phyloP scores from a whole-genome alignment of 1,140 invertebrate species.

The Ceratosolen fusciceps region DNA sequence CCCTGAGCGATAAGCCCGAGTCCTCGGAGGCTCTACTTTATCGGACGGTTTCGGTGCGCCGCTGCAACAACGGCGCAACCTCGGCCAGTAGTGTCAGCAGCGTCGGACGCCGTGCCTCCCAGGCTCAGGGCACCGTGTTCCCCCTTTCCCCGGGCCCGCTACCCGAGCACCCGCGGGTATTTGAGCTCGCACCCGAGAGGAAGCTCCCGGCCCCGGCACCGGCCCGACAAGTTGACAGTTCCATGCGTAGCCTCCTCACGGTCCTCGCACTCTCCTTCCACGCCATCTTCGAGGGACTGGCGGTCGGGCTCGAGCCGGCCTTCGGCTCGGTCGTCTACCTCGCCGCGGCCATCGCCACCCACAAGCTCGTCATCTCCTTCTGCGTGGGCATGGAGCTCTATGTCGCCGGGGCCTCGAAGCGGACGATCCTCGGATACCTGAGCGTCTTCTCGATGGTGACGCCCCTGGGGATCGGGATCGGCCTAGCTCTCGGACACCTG shows the following conservation, averaged over 20 bases:
- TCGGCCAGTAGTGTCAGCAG: conserved; percentile 31
- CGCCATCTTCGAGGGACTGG: conserved; percentile 86
- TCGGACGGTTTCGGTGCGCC: conserved; percentile 73
- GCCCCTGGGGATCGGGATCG: conserved; percentile 79
- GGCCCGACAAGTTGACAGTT: conserved; percentile 57
- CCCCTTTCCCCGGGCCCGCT: background rate
- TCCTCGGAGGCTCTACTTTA: conserved; percentile 72
- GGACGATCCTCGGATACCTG: conserved; percentile 75
- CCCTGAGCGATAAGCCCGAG: conserved; percentile 70
- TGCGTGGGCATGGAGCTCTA: conserved; percentile 79
- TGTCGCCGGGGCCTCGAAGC: conserved; percentile 75
- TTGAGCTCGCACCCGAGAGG: background rate
- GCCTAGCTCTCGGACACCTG: conserved; percentile 69
- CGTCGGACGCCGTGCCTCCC: background rate
- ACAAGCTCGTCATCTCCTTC: conserved; percentile 83
- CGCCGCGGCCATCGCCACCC: conserved; percentile 81
- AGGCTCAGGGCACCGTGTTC: background rate
- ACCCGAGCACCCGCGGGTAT: background rate
- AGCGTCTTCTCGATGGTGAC: conserved; percentile 78
- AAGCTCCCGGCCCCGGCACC: conserved; percentile 8
- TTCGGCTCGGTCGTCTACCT: conserved; percentile 77
- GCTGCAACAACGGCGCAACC: conserved; percentile 67
- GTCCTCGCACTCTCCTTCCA: conserved; percentile 85
- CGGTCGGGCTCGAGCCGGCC: conserved; percentile 82
- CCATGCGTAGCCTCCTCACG: conserved; percentile 77